Conservation (phyloP, 2,888 invertebrate genomes). For the Euplagia quadripunctaria region DNA sequence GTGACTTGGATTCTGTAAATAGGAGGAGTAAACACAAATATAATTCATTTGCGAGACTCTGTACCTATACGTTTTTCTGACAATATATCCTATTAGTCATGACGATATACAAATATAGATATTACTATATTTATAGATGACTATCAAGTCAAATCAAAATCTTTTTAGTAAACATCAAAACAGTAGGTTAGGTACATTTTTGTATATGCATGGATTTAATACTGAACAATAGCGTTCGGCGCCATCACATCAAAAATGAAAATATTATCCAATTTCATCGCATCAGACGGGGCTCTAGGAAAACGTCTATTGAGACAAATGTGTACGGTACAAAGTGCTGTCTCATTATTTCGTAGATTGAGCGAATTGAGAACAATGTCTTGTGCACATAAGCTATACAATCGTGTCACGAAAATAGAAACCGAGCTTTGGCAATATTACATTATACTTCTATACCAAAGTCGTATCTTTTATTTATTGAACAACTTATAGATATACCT, state of each 20-base stretch:
- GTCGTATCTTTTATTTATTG: background rate
- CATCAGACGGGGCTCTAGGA: conserved; percentile 11
- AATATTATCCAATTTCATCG: conserved; percentile 35
- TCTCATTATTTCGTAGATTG: conserved; percentile 1
- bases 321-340: conserved; percentile 4
- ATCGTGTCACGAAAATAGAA: background rate
- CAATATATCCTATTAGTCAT: no score
- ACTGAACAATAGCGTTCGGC: conserved; percentile 34
- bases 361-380: background rate
- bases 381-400: background rate
- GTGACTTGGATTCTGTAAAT: no score
- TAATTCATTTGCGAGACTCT: no score
- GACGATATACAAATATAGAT: no score
- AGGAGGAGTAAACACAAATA: no score
- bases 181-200: no score
- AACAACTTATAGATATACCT: background rate
- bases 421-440: background rate
- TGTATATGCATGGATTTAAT: conserved; percentile 54
- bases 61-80: no score
- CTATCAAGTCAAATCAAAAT: no score
- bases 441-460: background rate
- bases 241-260: conserved; percentile 30
- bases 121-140: no score
- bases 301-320: conserved; percentile 19
- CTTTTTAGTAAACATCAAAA: no score